Conservation (phyloP, 1,140 invertebrate species). For the Cecropterus lyciades region DNA sequence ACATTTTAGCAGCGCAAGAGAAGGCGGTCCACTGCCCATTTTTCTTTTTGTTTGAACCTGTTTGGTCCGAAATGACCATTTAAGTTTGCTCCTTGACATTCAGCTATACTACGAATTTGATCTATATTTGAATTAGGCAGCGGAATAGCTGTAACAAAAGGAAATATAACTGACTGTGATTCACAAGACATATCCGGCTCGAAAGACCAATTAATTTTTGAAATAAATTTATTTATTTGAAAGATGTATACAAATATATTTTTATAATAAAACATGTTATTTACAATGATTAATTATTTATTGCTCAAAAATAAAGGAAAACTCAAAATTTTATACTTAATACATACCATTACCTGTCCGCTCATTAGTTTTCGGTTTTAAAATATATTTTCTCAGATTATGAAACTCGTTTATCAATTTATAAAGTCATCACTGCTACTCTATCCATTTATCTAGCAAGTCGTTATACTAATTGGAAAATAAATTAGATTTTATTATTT, state of each 20-base stretch:
- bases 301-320: no score
- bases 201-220: conserved; percentile 4
- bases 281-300: no score
- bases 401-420: no score
- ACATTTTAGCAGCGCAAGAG: conserved; percentile 26
- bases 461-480: no score
- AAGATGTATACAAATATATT: not conserved
- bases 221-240: not conserved
- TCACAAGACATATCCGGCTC: conserved; percentile 9
- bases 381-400: no score
- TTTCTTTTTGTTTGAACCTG: conserved; percentile 24
- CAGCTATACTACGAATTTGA: conserved; percentile 16
- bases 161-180: not conserved
- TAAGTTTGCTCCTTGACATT: conserved; percentile 26
- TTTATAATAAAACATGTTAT: no score
- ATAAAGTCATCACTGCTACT: no score
- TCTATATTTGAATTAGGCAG: conserved; percentile 22
- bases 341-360: no score
- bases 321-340: no score
- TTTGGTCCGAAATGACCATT: conserved; percentile 9
- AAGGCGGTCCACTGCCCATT: conserved; percentile 5
- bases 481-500: no score
- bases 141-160: not conserved
- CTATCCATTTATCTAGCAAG: no score
- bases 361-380: no score